Conservation (phyloP, 37 sponge, comb jelly and placozoan species). For the Hexactinellida sp. region DNA sequence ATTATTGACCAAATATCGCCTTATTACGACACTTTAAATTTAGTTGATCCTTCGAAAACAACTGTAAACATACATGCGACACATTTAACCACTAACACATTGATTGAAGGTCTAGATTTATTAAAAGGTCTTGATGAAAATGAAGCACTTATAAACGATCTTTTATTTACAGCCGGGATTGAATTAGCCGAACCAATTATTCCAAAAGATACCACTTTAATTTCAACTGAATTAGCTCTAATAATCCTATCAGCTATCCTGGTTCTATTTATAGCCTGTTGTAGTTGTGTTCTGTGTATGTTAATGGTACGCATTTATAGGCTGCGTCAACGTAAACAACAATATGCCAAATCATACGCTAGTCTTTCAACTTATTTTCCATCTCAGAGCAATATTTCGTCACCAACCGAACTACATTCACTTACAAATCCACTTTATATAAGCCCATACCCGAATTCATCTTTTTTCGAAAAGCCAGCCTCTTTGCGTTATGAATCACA, state of each 20-base stretch:
- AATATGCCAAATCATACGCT: neutral
- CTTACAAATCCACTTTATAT: no score
- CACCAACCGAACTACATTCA: no score
- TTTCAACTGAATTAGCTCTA: neutral
- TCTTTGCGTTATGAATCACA: neutral
- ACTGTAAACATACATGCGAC: neutral
- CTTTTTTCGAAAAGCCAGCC: neutral
- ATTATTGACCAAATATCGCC: neutral
- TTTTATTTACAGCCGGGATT: neutral
- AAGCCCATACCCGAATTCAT: no score
- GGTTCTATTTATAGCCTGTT: neutral
- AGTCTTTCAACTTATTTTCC: no score
- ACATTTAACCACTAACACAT: neutral
- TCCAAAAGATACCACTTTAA: neutral
- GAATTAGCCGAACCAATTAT: neutral
- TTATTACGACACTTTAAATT: neutral
- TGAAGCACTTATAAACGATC: neutral
- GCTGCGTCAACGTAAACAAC: neutral
- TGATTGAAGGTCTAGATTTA: neutral
- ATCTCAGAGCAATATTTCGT: no score
- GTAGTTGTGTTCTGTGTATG: neutral
- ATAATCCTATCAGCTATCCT: neutral
- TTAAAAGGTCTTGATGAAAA: neutral
- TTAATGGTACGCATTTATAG: neutral
- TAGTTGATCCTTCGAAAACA: neutral